Conservation (phyloP, 2,113 vertebrate genomes). For the Scopus umbretta region DNA sequence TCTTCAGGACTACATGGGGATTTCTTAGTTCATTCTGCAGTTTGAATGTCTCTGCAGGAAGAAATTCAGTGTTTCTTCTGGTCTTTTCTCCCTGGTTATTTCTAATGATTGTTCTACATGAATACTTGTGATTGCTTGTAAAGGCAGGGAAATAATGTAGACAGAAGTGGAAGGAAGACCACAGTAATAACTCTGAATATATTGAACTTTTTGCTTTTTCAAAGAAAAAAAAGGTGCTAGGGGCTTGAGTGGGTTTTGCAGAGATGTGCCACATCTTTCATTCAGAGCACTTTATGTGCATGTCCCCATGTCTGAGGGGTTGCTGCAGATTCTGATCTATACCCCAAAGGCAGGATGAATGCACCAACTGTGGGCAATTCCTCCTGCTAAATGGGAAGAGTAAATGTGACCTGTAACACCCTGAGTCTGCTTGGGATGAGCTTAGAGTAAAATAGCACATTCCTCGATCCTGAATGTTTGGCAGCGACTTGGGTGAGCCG, state of each 20-base stretch:
- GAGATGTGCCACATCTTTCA: background rate
- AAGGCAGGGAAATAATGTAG: background rate
- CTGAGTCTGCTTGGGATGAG: background rate
- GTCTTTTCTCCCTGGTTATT: background rate
- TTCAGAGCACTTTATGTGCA: background rate
- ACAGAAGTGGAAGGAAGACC: background rate
- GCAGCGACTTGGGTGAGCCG: background rate
- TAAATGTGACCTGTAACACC: background rate
- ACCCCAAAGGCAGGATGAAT: background rate
- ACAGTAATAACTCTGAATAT: background rate
- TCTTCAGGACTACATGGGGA: background rate
- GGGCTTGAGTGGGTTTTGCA: background rate
- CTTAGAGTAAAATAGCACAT: background rate
- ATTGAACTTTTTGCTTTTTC: background rate
- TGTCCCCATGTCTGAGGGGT: accelerated
- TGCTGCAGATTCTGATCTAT: background rate
- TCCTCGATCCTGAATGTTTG: background rate
- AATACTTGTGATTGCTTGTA: background rate
- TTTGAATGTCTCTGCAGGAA: background rate
- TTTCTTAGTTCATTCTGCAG: background rate
- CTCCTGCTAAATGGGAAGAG: background rate
- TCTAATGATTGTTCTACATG: background rate
- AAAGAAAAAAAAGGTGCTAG: background rate
- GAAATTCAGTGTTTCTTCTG: background rate
- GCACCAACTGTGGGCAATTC: background rate